Evolutionary conservation across 2,888 invertebrate genomes (phyloP).

Genomic region (Torymus auratus): DNA sequence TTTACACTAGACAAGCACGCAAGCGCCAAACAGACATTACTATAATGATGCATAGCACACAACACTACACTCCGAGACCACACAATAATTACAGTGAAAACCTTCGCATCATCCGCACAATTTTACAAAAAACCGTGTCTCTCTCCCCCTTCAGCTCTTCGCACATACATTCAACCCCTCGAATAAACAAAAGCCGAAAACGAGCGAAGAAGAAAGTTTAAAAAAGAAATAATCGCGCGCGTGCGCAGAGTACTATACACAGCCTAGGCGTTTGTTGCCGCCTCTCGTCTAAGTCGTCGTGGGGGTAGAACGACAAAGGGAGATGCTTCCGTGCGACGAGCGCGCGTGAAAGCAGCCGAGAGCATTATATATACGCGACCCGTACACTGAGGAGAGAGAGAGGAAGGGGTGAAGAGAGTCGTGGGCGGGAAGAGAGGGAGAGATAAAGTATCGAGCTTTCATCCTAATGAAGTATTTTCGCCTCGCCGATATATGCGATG

Average conservation of each 20-base stretch:
- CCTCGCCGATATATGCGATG: conserved; percentile 57
- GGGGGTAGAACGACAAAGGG: conserved; percentile 26
- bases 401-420: conserved; percentile 63
- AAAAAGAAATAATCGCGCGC: conserved; percentile 64
- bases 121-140: too few species aligned
- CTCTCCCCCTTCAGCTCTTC: too few species aligned
- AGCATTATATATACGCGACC: background rate
- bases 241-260: conserved; percentile 58
- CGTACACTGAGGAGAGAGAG: conserved; percentile 6
- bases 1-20: too few species aligned
- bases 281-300: conserved; percentile 9
- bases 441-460: conserved; percentile 68
- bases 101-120: too few species aligned
- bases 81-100: too few species aligned
- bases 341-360: conserved; percentile 19
- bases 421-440: conserved; percentile 61
- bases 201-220: conserved; percentile 51
- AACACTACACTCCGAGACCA: too few species aligned
- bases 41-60: too few species aligned
- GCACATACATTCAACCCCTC: too few species aligned
- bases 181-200: conserved; percentile 50
- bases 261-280: too few species aligned
- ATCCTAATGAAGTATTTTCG: conserved; percentile 75
- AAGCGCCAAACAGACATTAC: too few species aligned
- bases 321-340: conserved; percentile 32